Conservation (phyloP, 2,797 vertebrate species). For the Mormyrus proboscirostris region DNA sequence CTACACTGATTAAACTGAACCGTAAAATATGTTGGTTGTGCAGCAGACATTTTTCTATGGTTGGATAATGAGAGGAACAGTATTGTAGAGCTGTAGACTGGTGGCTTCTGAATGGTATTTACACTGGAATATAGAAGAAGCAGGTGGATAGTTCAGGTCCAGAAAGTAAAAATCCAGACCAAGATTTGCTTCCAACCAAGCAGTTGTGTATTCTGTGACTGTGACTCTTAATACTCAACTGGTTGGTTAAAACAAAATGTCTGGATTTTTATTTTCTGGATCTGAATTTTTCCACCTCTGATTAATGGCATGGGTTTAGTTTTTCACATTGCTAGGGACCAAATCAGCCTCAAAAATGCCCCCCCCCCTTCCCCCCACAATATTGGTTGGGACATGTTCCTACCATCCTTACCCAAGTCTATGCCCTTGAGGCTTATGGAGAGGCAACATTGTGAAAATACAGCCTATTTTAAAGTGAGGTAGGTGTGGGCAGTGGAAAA, state of each 20-base stretch:
- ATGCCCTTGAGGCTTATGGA: background rate
- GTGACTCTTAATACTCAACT: background rate
- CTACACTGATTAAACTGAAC: background rate
- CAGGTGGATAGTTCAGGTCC: background rate
- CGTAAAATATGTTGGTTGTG: background rate
- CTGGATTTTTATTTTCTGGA: background rate
- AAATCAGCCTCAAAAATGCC: background rate
- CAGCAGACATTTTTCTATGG: background rate
- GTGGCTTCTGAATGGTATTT: background rate
- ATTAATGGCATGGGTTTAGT: background rate
- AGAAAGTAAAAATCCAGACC: background rate
- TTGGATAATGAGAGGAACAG: background rate
- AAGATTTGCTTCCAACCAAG: background rate
- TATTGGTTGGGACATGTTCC: background rate
- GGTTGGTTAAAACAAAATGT: background rate
- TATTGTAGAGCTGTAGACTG: background rate
- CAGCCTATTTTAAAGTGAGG: background rate
- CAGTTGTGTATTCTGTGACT: background rate
- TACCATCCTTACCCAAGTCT: background rate
- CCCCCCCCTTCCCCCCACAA: background rate
- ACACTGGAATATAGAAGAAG: background rate
- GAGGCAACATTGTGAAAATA: background rate
- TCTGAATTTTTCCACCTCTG: background rate
- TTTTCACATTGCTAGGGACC: background rate
- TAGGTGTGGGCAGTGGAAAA: background rate